phyloP scores from a whole-genome alignment of 2,888 invertebrate species.

The Cecidostiba fungosa region DNA sequence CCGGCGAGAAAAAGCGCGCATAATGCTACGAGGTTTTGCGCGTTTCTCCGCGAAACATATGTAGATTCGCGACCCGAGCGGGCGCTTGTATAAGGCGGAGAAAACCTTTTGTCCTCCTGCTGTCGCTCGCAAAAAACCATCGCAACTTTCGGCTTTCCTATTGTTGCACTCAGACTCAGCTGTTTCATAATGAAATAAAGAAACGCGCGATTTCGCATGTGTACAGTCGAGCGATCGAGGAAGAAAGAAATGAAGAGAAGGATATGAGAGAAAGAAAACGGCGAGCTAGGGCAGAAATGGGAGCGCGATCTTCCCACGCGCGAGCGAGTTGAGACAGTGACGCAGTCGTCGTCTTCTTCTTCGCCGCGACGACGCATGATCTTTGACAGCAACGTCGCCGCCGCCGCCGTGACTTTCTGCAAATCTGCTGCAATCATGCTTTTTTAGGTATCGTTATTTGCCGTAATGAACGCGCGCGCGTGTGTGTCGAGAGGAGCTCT shows the following conservation, averaged over 20 bases:
- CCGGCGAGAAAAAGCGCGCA: not conserved
- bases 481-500: too few relatives aligned
- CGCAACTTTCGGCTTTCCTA: constrained; percentile 40
- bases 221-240: constrained; percentile 63
- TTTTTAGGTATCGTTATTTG: constrained; percentile 37
- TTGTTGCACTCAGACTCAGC: constrained; percentile 47
- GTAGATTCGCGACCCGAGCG: constrained; percentile 37
- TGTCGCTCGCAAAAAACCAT: constrained; percentile 19
- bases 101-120: constrained; percentile 38
- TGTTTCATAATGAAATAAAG: constrained; percentile 61
- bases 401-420: constrained; percentile 13
- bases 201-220: constrained; percentile 66
- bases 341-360: constrained; percentile 42
- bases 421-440: constrained; percentile 19
- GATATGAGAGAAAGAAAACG: not conserved
- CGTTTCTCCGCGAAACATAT: constrained; percentile 7
- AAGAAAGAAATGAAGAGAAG: not conserved
- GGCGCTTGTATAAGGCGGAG: constrained; percentile 1
- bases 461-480: not conserved
- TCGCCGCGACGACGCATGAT: constrained; percentile 31
- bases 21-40: not conserved
- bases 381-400: not conserved
- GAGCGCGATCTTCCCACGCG: constrained; percentile 78
- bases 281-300: constrained; percentile 67
- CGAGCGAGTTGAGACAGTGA: constrained; percentile 65